Base-by-base conservation (phyloP, 1,140 invertebrate species). In the Tyrophagus putrescentiae region DNA sequence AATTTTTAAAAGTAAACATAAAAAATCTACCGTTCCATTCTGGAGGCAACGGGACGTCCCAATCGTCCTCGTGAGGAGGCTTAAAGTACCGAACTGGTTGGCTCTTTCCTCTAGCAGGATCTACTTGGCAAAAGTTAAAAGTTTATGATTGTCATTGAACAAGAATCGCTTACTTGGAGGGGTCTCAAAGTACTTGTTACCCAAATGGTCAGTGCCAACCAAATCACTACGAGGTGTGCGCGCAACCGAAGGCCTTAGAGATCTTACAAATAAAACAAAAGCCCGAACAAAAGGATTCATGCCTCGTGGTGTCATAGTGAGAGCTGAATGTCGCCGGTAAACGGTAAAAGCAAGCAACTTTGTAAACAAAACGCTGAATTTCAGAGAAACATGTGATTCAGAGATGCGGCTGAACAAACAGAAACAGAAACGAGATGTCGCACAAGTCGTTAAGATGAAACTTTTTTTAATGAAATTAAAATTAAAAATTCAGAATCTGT, bases 151-250 rank as follows among this genome's bases (percentile, higher is more conserved):
- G 36, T n/a, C n/a, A 48, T 48, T 13, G 31, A 48, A 54, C 16
- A 23, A 21, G 6, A 4, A 33, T 39, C 39, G 29, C 13, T 44
- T 58, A 65, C 68, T 64, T 63, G 79, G 71, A 18, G 78, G 77
- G 58, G 83, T 81, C 74, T 90, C 85, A 69, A 76, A 90, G 70
- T 86, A 90, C 67, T 80, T 80, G 67, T 85, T 89, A 1, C 85
- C 85, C 67, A 82, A 78, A 65, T 82, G 78, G 73, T 90, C 86
- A 68, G 79, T 77, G 16, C 83, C 84, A 50, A 76, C 74, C 0
- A 73, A 69, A 62, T 74, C 76, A 23, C 28, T 2, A 54, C 25
- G 25, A 2, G 44, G 3, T 16, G 39, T 23, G 28, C 31, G 27
- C 3, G 23, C 23, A 52, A 3, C n/a, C 29, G 45, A 50, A 11